phyloP scores from a whole-genome alignment of 2,113 vertebrate species.

The Anthoscopus minutus region DNA sequence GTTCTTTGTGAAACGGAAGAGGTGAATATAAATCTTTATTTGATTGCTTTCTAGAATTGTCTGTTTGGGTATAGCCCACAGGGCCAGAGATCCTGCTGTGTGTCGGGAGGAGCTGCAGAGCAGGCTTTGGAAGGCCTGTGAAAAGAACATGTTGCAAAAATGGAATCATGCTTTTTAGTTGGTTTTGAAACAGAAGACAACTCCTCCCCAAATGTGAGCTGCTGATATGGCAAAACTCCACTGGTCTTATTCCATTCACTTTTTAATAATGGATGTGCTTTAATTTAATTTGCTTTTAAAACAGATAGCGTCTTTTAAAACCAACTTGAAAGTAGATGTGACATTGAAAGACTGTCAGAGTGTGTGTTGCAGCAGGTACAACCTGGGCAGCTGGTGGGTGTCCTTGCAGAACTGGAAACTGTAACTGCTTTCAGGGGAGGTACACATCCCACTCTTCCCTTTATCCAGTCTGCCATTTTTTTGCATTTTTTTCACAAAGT shows the following conservation, averaged over 20 bases:
- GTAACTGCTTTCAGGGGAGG: background rate
- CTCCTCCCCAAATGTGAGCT: background rate
- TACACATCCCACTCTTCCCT: background rate
- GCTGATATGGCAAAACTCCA: background rate
- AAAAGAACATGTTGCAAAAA: background rate
- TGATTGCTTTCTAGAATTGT: background rate
- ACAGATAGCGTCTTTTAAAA: background rate
- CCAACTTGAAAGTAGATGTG: background rate
- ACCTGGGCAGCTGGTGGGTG: background rate
- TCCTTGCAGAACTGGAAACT: background rate
- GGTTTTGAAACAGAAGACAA: background rate
- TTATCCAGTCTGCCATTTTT: background rate
- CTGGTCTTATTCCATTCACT: background rate
- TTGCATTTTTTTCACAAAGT: background rate
- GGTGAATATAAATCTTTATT: background rate
- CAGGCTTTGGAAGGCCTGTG: background rate
- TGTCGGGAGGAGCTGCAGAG: background rate
- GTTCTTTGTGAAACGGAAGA: background rate
- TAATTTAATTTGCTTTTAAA: background rate
- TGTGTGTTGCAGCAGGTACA: background rate
- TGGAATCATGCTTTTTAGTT: background rate
- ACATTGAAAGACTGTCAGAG: background rate
- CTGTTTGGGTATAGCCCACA: background rate
- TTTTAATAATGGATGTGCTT: background rate
- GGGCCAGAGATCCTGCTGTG: background rate